Conservation (phyloP, 2,113 vertebrate genomes). For the Eretmochelys imbricata region DNA sequence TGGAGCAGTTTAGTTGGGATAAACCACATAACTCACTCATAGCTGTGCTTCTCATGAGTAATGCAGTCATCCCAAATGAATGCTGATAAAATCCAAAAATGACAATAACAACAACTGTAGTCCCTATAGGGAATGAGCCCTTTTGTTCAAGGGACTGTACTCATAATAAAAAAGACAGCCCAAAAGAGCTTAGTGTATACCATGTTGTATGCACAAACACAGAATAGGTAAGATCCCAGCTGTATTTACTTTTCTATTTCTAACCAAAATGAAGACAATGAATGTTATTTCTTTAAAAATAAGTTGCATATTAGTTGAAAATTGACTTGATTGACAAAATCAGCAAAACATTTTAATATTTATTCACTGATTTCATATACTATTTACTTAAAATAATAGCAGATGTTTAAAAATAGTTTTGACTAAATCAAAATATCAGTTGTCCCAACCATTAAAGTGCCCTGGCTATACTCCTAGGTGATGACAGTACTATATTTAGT, state of each 20-base stretch:
- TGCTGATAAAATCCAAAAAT: neutral
- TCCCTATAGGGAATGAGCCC: neutral
- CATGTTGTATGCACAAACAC: neutral
- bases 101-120: neutral
- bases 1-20: neutral
- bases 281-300: constrained; percentile 38
- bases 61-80: neutral
- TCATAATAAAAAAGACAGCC: constrained; percentile 10
- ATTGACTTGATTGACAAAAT: constrained; percentile 39
- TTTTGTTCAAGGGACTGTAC: neutral
- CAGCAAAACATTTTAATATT: neutral
- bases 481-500: constrained; percentile 78
- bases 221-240: constrained; percentile 56
- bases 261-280: constrained; percentile 3
- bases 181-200: constrained; percentile 16
- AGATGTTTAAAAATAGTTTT: constrained; percentile 68
- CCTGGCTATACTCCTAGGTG: constrained; percentile 67
- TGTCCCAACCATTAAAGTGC: constrained; percentile 69
- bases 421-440: constrained; percentile 71
- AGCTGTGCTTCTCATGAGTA: neutral
- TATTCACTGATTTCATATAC: constrained; percentile 45
- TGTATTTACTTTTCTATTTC: constrained; percentile 56
- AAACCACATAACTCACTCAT: neutral
- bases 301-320: constrained; percentile 26
- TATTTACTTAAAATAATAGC: constrained; percentile 50